phyloP scores from a whole-genome alignment of 2,113 vertebrate genomes.

The Sakesphorus luctuosus region DNA sequence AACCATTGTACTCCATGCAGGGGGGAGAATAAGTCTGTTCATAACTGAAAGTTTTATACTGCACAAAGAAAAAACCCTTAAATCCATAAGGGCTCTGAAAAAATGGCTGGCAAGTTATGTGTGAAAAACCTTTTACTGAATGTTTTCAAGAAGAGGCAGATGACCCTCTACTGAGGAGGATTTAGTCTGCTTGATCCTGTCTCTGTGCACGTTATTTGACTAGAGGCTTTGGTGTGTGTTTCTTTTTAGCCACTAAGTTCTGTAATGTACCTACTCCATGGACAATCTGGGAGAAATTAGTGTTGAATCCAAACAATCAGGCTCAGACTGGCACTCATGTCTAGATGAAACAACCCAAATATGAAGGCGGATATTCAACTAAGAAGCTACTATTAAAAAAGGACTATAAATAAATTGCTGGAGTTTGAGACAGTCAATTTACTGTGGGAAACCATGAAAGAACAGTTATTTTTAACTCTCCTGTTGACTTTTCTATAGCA shows the following conservation, averaged over 20 bases:
- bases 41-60: not conserved
- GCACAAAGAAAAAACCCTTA: not conserved
- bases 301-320: conserved; percentile 25
- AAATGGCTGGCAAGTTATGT: not conserved
- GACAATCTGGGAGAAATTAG: conserved; percentile 58
- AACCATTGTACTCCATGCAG: not conserved
- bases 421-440: not conserved
- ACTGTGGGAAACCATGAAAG: conserved; percentile 51
- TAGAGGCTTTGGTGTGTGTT: not conserved
- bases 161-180: not conserved
- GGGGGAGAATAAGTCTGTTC: not conserved
- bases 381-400: conserved; percentile 57
- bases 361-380: conserved; percentile 43
- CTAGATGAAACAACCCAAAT: conserved; percentile 52
- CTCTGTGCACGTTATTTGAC: not conserved
- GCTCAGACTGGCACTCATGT: conserved; percentile 6
- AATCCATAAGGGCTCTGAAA: not conserved
- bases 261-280: not conserved
- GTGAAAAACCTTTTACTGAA: not conserved
- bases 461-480: conserved; percentile 23
- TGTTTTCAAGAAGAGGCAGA: not conserved
- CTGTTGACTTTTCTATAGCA: not conserved
- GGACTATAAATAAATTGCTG: conserved; percentile 37
- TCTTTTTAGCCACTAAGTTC: conserved; percentile 7
- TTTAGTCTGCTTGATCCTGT: conserved; percentile 9